phyloP scores from a whole-genome alignment of 2,113 vertebrate genomes.

The Ancistrus triradiatus region DNA sequence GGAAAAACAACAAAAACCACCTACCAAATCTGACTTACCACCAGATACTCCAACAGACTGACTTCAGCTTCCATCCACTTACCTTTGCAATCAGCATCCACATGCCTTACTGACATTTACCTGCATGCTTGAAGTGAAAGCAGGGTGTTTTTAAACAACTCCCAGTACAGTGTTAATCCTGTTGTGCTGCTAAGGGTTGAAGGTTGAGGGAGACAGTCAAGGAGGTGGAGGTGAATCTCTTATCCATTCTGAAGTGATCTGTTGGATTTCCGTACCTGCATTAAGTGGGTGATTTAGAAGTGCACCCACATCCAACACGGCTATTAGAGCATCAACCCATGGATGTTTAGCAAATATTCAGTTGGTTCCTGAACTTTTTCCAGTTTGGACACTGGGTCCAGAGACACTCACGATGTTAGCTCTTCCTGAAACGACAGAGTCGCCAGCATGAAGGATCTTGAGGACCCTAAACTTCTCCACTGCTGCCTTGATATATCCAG shows the following conservation, averaged over 20 bases:
- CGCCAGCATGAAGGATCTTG: no score
- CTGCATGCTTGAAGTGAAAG: conserved; percentile 46
- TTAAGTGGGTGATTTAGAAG: no score
- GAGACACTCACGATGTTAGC: no score
- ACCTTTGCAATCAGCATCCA: conserved; percentile 55
- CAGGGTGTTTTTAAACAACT: not conserved
- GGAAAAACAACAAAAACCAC: conserved; percentile 1
- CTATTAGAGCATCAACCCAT: no score
- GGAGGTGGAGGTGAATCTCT: conserved; percentile 44
- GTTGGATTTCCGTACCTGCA: not conserved
- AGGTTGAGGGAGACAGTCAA: conserved; percentile 54
- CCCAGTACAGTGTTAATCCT: conserved; percentile 14
- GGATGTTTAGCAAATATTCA: no score
- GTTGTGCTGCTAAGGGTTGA: conserved; percentile 53
- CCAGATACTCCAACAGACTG: conserved; percentile 16
- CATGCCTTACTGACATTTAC: conserved; percentile 63
- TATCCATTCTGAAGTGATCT: not conserved
- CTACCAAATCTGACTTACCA: conserved; percentile 51
- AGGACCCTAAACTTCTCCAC: no score
- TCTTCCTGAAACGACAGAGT: no score
- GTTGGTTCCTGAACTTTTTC: no score
- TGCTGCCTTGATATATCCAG: no score
- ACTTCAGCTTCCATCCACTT: conserved; percentile 48
- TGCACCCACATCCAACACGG: no score
- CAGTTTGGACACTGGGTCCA: no score